phyloP scores from a whole-genome alignment of 2,888 invertebrate genomes.

The Nomada ferruginata region DNA sequence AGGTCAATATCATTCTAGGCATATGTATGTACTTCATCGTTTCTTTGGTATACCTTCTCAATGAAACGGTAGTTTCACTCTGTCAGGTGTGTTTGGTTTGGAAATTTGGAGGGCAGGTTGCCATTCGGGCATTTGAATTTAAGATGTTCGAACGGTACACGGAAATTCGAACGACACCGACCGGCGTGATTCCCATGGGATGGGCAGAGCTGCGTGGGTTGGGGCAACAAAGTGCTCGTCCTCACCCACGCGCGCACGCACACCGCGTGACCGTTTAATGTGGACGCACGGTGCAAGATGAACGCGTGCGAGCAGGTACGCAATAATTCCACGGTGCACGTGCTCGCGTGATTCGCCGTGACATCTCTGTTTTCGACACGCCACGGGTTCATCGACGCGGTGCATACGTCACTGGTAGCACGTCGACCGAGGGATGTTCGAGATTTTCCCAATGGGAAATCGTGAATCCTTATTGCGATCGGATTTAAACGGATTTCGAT shows the following conservation, averaged over 20 bases:
- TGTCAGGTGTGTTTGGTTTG: not conserved
- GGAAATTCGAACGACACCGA: constrained; percentile 41
- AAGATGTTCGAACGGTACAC: constrained; percentile 2
- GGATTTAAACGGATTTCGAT: too few relatives aligned
- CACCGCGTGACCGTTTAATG: constrained; percentile 33
- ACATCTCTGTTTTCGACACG: constrained; percentile 50
- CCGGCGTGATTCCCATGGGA: constrained; percentile 41
- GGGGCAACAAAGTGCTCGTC: constrained; percentile 56
- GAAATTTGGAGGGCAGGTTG: not conserved
- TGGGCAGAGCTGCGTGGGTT: constrained; percentile 51
- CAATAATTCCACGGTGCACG: constrained; percentile 60
- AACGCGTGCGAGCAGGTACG: constrained; percentile 61
- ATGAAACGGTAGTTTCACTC: too few relatives aligned
- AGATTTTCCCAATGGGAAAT: not conserved
- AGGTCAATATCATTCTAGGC: too few relatives aligned
- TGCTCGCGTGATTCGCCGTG: constrained; percentile 59
- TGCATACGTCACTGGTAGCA: not conserved
- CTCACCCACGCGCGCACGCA: constrained; percentile 44
- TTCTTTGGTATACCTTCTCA: too few relatives aligned
- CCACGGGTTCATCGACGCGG: constrained; percentile 28
- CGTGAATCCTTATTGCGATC: too few relatives aligned
- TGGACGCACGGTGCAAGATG: constrained; percentile 57
- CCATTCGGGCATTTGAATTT: not conserved
- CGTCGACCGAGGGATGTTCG: not conserved
- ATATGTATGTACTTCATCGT: too few relatives aligned